Percentiles rank a stretch among this genome's conserved stretches.
phyloP scores from a whole-genome alignment of 2,888 invertebrate genomes.

The Alloplasta piceator region DNA sequence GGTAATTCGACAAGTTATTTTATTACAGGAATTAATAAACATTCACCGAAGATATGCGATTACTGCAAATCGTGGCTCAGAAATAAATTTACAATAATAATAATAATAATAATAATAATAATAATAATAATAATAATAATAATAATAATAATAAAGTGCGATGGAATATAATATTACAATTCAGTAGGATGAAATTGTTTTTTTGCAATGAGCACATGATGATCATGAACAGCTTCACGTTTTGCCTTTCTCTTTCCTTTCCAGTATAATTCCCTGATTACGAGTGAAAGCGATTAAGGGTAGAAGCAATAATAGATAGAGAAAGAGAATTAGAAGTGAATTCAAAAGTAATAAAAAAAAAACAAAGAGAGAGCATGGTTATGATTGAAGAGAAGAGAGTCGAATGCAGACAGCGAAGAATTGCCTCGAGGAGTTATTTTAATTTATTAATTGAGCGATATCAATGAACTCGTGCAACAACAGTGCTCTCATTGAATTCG shows the following conservation, averaged over 20 bases:
- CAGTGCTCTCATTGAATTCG: conserved; percentile 81
- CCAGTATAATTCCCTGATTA: too few relatives aligned
- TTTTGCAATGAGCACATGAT: too few relatives aligned
- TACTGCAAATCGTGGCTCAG: background rate
- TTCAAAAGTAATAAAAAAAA: background rate
- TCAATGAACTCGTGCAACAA: conserved; percentile 81
- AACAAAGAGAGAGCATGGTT: background rate
- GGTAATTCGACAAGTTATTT: too few relatives aligned
- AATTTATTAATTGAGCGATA: conserved; percentile 82
- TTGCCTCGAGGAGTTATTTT: conserved; percentile 76
- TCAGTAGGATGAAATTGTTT: too few relatives aligned
- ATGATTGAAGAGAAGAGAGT: conserved; percentile 36
- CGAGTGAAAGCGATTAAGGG: too few relatives aligned
- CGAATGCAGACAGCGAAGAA: conserved; percentile 67
- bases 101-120: conserved; percentile 11
- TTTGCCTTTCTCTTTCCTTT: too few relatives aligned
- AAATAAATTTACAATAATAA: too few relatives aligned
- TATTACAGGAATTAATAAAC: conserved; percentile 49
- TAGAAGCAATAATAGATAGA: background rate
- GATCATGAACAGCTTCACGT: too few relatives aligned
- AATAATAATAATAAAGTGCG: conserved; percentile 1
- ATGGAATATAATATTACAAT: background rate
- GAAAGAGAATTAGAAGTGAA: background rate
- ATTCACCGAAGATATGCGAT: conserved; percentile 25
- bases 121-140: conserved; percentile 27